A percentile compares a stretch with the other conserved stretches of the same genome.
Conservation (phyloP, 2,888 invertebrate species). For the Ophion costatus region DNA sequence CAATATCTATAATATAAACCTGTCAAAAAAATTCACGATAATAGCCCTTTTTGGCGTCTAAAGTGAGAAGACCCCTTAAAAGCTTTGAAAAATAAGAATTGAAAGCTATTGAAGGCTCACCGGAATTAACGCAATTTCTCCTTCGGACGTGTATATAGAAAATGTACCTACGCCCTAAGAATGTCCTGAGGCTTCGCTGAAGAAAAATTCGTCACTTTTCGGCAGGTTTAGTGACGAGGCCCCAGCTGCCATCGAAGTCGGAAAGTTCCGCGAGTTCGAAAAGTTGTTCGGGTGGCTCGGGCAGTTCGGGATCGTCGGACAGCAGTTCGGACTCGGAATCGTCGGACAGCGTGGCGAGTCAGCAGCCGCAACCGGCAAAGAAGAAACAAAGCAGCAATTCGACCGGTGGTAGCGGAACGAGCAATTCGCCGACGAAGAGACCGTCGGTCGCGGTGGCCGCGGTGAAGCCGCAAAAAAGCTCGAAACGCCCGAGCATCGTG, state of each 20-base stretch:
- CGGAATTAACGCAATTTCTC: too few species aligned
- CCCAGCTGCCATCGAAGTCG: constrained; percentile 84
- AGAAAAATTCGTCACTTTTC: not conserved
- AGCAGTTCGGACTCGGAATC: constrained; percentile 89
- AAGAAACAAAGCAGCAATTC: constrained; percentile 77
- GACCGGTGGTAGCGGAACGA: constrained; percentile 64
- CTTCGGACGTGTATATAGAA: too few species aligned
- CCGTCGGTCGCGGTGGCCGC: constrained; percentile 78
- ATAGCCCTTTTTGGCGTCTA: too few species aligned
- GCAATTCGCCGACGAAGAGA: constrained; percentile 75
- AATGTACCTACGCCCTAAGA: not conserved
- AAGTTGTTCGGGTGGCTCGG: constrained; percentile 87
- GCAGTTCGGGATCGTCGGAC: constrained; percentile 86
- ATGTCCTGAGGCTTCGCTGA: not conserved
- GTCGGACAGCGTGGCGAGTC: constrained; percentile 85
- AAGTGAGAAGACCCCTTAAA: too few species aligned
- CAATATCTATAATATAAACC: too few species aligned
- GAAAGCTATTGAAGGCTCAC: too few species aligned
- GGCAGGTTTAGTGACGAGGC: constrained; percentile 76
- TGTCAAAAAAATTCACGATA: too few species aligned
- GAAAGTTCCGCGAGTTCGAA: constrained; percentile 88
- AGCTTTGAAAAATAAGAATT: too few species aligned
- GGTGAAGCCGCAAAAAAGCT: constrained; percentile 79
- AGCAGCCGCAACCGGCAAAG: constrained; percentile 80
- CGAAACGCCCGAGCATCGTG: constrained; percentile 78